phyloP scores from a whole-genome alignment of 1,140 invertebrate species.

The Danaus plexippus region DNA sequence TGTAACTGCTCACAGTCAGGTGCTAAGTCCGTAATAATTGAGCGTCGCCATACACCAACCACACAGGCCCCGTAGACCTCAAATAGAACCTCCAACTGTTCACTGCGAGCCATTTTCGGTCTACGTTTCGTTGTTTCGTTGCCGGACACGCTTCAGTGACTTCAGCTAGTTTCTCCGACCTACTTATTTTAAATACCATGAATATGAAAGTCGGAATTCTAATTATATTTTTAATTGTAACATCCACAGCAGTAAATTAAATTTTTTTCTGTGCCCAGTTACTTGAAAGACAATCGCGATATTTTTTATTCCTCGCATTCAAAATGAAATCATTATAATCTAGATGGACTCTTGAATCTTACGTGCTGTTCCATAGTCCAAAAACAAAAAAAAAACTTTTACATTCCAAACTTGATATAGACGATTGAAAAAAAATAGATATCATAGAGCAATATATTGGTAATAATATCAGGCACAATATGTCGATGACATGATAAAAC shows the following conservation, averaged over 20 bases:
- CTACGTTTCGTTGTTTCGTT: conserved; percentile 11
- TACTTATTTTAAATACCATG: conserved; percentile 23
- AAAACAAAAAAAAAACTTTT: conserved; percentile 33
- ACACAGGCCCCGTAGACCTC: conserved; percentile 5
- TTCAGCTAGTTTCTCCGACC: conserved; percentile 30
- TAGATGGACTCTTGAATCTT: conserved; percentile 13
- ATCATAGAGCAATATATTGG: conserved; percentile 5
- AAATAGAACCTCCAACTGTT: conserved; percentile 27
- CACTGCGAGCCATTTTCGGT: too few relatives aligned
- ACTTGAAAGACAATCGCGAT: too few relatives aligned
- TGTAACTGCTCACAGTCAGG: conserved; percentile 39
- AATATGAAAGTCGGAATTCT: background rate
- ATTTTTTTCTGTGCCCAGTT: too few relatives aligned
- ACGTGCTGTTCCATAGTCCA: conserved; percentile 29
- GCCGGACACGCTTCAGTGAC: conserved; percentile 32
- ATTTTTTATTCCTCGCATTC: too few relatives aligned
- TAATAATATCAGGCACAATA: conserved; percentile 17
- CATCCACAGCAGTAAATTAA: too few relatives aligned
- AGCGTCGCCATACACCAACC: conserved; percentile 24
- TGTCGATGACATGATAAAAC: conserved; percentile 50
- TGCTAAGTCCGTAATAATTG: conserved; percentile 36
- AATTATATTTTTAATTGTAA: too few relatives aligned
- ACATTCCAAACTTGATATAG: conserved; percentile 33
- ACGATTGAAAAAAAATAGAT: conserved; percentile 21
- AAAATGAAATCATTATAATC: too few relatives aligned